Evolutionary conservation across 1,140 invertebrate genomes (phyloP).

Genomic region (Pseudomyrmex concolor): DNA sequence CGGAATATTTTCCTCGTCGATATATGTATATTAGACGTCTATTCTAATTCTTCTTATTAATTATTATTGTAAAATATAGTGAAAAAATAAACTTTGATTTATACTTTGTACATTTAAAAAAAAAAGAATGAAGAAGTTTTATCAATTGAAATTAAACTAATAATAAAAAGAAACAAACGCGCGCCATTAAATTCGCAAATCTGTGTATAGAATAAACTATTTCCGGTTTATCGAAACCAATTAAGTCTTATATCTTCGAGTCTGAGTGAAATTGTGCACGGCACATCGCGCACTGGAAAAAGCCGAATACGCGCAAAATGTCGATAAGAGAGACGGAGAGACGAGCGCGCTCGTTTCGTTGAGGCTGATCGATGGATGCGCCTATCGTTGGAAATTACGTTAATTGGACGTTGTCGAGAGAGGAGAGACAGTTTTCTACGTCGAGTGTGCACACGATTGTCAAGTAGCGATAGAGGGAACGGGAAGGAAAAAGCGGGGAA

Average conservation of each 20-base stretch:
- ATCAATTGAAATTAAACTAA: background rate
- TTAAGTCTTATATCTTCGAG: conserved; percentile 13
- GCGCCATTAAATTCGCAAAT: background rate
- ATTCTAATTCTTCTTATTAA: background rate
- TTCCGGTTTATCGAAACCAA: background rate
- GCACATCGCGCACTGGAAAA: background rate
- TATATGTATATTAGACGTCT: background rate
- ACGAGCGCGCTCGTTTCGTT: conserved; percentile 56
- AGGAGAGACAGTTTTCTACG: conserved; percentile 74
- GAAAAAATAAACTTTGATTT: too few relatives aligned
- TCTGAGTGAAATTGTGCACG: conserved; percentile 28
- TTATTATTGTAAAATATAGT: background rate
- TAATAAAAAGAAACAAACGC: background rate
- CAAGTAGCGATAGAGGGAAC: conserved; percentile 52
- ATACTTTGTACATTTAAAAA: too few relatives aligned
- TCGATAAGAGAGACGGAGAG: conserved; percentile 9
- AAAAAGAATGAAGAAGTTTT: conserved; percentile 7
- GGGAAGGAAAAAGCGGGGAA: background rate
- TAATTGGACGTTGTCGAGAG: conserved; percentile 77
- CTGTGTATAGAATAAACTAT: background rate
- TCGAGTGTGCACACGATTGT: conserved; percentile 67
- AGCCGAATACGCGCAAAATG: conserved; percentile 12
- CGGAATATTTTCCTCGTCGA: background rate
- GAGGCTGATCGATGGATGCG: conserved; percentile 69
- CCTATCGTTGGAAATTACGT: conserved; percentile 70